These are phyloP conservation scores for Valencia hispanica DNA, from an alignment of 2,797 vertebrate genomes.

Conservation along the genomic window DNA sequence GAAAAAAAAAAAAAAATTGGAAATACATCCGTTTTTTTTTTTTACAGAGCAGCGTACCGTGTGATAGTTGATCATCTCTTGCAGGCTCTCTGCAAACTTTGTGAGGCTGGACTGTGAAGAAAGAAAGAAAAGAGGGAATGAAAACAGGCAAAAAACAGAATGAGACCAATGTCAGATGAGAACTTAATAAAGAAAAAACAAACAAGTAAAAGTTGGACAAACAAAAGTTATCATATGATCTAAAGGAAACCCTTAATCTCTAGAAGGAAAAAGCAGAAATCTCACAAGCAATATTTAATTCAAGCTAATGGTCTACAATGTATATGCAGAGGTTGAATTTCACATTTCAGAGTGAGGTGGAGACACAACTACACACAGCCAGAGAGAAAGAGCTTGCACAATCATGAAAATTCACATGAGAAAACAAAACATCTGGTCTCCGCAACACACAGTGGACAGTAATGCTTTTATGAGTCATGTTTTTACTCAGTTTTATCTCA, in stretches of 20 bases:
- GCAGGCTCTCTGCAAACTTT: constrained; percentile 95
- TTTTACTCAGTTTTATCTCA: neutral
- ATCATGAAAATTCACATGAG: constrained; percentile 43
- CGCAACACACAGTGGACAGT: constrained; percentile 23
- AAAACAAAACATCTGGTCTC: constrained; percentile 50
- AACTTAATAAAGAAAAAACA: constrained; percentile 5
- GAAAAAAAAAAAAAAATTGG: neutral
- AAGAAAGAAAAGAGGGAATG: constrained; percentile 18
- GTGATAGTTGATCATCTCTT: constrained; percentile 99
- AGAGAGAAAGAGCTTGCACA: constrained; percentile 47
- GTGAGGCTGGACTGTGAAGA: constrained; percentile 88
- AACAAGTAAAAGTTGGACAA: constrained; percentile 7
- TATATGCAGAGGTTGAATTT: constrained; percentile 36
- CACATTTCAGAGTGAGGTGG: constrained; percentile 50
- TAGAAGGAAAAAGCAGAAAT: constrained; percentile 30
- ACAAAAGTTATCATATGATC: constrained; percentile 12
- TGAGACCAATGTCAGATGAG: neutral
- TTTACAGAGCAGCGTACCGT: constrained; percentile 83
- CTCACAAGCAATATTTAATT: constrained; percentile 52
- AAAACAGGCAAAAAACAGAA: constrained; percentile 4
- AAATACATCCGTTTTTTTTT: constrained; percentile 53
- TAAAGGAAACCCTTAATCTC: constrained; percentile 10
- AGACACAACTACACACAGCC: constrained; percentile 43
- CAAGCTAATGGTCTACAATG: constrained; percentile 33
- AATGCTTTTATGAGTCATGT: constrained; percentile 5